Evolutionary conservation across 1,140 invertebrate species (phyloP).

Genomic region (Drosophila nasuta): DNA sequence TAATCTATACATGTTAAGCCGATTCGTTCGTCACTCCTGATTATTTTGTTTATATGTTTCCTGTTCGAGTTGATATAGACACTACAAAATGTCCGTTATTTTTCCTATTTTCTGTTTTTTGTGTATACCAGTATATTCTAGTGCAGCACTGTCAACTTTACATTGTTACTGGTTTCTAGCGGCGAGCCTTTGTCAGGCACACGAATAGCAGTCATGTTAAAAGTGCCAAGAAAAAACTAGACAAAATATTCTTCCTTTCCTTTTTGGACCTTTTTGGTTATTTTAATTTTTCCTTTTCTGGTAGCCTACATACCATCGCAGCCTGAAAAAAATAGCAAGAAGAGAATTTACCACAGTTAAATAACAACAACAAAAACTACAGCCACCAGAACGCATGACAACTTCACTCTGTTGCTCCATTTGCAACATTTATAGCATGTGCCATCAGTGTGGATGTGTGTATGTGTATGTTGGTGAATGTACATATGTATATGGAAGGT

Average conservation of each 20-base stretch:
- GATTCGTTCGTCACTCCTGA: too few species aligned
- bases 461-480: neutral
- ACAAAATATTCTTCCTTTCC: slow-evolving; percentile 48
- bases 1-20: too few species aligned
- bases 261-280: slow-evolving; percentile 42
- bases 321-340: slow-evolving; percentile 7
- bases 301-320: slow-evolving; percentile 32
- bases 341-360: slow-evolving; percentile 32
- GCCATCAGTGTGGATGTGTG: slow-evolving; percentile 8
- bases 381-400: slow-evolving; percentile 54
- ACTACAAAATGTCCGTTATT: too few species aligned
- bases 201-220: slow-evolving; percentile 23
- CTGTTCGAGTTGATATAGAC: too few species aligned
- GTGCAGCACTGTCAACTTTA: too few species aligned
- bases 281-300: slow-evolving; percentile 36
- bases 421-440: slow-evolving; percentile 71
- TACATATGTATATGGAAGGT: slow-evolving; percentile 46
- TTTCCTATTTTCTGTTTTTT: too few species aligned
- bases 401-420: slow-evolving; percentile 74
- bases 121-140: too few species aligned
- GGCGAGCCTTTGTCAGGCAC: too few species aligned
- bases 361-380: slow-evolving; percentile 23
- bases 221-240: slow-evolving; percentile 56
- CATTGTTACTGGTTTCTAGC: too few species aligned
- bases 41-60: too few species aligned